Evolutionary conservation across 2,797 vertebrate species (phyloP).

Genomic region (Trachurus trachurus): DNA sequence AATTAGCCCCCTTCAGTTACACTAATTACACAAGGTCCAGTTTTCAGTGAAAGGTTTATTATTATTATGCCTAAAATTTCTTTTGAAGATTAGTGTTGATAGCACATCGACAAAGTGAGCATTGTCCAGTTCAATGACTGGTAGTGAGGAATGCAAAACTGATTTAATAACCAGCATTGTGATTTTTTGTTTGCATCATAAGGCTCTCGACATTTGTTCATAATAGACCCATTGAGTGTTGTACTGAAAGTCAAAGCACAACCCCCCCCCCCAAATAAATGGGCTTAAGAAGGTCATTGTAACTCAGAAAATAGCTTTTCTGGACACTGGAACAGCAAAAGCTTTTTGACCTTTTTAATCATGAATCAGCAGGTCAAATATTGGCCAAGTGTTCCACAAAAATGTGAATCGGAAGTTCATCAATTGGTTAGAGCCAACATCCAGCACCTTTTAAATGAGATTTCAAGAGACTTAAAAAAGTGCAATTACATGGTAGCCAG

Average conservation of each 20-base stretch:
- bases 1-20: not conserved
- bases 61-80: not conserved
- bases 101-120: not conserved
- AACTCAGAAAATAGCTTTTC: not conserved
- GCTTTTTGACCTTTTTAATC: not conserved
- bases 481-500: slow-evolving; percentile 1
- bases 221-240: not conserved
- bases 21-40: not conserved
- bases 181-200: too few relatives aligned
- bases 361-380: slow-evolving; percentile 23
- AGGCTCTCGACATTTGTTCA: not conserved
- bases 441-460: not conserved
- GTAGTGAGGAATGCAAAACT: not conserved
- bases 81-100: not conserved
- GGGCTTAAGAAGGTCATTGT: too few relatives aligned
- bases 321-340: not conserved
- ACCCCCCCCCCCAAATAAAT: too few relatives aligned
- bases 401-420: slow-evolving; percentile 10
- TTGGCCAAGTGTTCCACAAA: slow-evolving; percentile 8
- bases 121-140: not conserved
- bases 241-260: too few relatives aligned
- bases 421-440: slow-evolving; percentile 13
- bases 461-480: slow-evolving; percentile 22
- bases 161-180: not conserved
- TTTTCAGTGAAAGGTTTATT: not conserved